Conservation (phyloP, 2,797 vertebrate species). For the Lates japonicus region DNA sequence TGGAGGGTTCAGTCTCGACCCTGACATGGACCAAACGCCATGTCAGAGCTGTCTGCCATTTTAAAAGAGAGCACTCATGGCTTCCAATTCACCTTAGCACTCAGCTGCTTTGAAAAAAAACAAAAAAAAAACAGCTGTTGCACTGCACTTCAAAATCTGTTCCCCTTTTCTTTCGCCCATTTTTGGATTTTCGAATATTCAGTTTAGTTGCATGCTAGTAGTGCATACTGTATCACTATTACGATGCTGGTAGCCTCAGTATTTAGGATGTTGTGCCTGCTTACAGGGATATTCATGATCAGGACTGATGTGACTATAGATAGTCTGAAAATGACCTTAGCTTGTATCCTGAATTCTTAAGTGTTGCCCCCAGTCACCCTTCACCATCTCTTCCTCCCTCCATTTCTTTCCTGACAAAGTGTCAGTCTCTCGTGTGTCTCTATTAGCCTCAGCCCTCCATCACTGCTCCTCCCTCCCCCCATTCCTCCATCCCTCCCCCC, state of each 20-base stretch:
- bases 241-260: not conserved
- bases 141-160: too few relatives aligned
- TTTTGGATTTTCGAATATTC: not conserved
- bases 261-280: not conserved
- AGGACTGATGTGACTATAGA: slow-evolving; percentile 15
- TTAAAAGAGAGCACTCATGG: slow-evolving; percentile 37
- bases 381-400: slow-evolving; percentile 24
- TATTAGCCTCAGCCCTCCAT: slow-evolving; percentile 67
- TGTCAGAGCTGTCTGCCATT: slow-evolving; percentile 53
- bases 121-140: not conserved
- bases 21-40: slow-evolving; percentile 54
- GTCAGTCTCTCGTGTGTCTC: slow-evolving; percentile 74
- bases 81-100: slow-evolving; percentile 10
- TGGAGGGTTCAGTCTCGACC: slow-evolving; percentile 60
- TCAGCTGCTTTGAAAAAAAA: slow-evolving; percentile 19
- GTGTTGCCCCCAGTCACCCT: slow-evolving; percentile 35
- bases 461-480: slow-evolving; percentile 40
- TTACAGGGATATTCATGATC: not conserved
- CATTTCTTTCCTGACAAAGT: slow-evolving; percentile 63
- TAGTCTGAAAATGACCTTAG: not conserved
- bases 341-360: slow-evolving; percentile 18
- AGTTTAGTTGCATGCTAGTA: not conserved
- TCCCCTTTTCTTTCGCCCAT: too few relatives aligned
- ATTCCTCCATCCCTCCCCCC: slow-evolving; percentile 57
- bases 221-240: not conserved